A percentile compares a stretch with the other conserved stretches of the same genome.
Conservation (phyloP, 2,888 invertebrate genomes). For the Tenthredo scrophulariae region DNA sequence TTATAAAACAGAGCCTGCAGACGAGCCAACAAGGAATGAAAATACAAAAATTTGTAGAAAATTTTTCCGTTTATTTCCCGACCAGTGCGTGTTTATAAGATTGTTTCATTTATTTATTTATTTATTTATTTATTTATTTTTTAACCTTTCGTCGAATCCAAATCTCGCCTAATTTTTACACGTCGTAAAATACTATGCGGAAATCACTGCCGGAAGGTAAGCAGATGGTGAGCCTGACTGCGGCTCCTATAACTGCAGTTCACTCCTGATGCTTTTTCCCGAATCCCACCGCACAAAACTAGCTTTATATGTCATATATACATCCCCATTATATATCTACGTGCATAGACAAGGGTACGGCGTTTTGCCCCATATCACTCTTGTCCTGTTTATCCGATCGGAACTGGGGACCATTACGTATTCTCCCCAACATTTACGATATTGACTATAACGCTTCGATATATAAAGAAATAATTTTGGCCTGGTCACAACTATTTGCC, state of each 20-base stretch:
- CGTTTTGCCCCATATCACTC: slow-evolving; percentile 40
- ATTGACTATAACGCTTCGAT: slow-evolving; percentile 15
- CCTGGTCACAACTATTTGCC: slow-evolving; percentile 12
- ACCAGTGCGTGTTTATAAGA: neutral
- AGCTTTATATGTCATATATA: neutral
- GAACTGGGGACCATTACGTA: slow-evolving; percentile 49
- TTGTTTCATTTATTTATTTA: neutral
- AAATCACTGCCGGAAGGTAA: slow-evolving; percentile 28
- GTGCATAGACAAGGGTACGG: slow-evolving; percentile 33
- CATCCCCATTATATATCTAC: slow-evolving; percentile 31
- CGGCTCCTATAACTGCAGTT: neutral
- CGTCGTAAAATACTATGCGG: neutral
- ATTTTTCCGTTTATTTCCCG: neutral
- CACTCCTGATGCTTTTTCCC: neutral
- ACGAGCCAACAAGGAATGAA: neutral
- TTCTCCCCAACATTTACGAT: slow-evolving; percentile 27
- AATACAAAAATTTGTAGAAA: neutral
- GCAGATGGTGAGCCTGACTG: slow-evolving; percentile 36
- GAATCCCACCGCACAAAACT: slow-evolving; percentile 21
- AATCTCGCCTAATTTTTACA: slow-evolving; percentile 1
- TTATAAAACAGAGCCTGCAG: slow-evolving; percentile 36
- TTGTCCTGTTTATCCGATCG: slow-evolving; percentile 48
- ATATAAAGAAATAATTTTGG: neutral
- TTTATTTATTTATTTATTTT: neutral
- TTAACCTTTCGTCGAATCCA: neutral